A percentile compares a stretch with the other conserved stretches of the same genome.
phyloP scores from a whole-genome alignment of 2,888 invertebrate genomes.

The Fragum whitleyi region DNA sequence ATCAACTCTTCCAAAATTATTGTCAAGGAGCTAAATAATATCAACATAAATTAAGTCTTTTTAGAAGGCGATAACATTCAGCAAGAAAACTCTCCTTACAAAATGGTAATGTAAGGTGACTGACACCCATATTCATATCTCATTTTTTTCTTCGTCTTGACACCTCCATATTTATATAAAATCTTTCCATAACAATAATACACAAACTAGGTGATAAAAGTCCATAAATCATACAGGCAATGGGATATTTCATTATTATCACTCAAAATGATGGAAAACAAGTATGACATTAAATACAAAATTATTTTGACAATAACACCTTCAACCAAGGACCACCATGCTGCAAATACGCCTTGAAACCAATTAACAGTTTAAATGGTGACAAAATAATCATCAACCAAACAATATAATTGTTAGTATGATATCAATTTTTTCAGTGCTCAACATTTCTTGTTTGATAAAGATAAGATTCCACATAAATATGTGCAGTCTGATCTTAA shows the following conservation, averaged over 20 bases:
- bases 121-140: conserved; percentile 1
- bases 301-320: conserved; percentile 25
- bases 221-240: conserved; percentile 13
- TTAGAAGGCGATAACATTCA: not conserved
- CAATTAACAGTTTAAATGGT: no score
- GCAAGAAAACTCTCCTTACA: not conserved
- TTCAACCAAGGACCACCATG: not conserved
- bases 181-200: conserved; percentile 14
- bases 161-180: conserved; percentile 22
- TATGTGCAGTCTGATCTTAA: no score
- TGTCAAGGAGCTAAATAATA: not conserved
- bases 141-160: conserved; percentile 3
- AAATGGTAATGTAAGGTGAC: conserved; percentile 1
- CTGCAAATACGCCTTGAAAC: not conserved
- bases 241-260: conserved; percentile 22
- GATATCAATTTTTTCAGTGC: no score
- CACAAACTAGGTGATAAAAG: conserved; percentile 19
- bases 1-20: no score
- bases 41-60: conserved; percentile 1
- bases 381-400: no score
- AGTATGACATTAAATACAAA: conserved; percentile 24
- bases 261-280: conserved; percentile 26
- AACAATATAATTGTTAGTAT: no score
- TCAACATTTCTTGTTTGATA: no score
- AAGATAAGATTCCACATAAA: no score